A percentile compares a stretch with the other conserved stretches of the same genome.
Conservation (phyloP, 2,797 vertebrate genomes). For the Rousettus madagascariensis region DNA sequence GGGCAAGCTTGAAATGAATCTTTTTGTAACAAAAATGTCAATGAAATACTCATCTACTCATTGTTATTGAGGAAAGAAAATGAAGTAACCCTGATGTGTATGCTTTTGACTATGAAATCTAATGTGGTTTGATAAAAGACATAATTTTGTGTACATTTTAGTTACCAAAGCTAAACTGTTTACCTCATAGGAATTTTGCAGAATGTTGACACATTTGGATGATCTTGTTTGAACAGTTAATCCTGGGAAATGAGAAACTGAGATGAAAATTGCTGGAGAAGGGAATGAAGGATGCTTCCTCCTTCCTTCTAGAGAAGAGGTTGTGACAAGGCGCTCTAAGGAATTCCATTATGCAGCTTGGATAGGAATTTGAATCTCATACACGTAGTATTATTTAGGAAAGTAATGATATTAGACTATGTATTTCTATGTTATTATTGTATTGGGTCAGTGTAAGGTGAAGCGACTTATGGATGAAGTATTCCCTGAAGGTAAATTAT, state of each 20-base stretch:
- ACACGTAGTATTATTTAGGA: not conserved
- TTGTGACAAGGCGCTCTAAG: not conserved
- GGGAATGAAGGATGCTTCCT: fast-evolving
- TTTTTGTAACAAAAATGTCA: not conserved
- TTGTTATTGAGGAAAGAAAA: not conserved
- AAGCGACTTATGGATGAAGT: not conserved
- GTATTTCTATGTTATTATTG: not conserved
- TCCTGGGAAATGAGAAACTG: not conserved
- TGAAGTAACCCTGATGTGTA: not conserved
- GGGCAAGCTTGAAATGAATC: not conserved
- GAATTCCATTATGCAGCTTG: not conserved
- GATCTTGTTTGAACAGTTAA: not conserved
- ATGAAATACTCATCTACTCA: not conserved
- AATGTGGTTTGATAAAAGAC: not conserved
- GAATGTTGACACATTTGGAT: not conserved
- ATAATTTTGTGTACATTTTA: not conserved
- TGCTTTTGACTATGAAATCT: not conserved
- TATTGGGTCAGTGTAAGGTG: not conserved
- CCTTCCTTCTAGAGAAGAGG: not conserved
- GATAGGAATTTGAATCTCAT: not conserved
- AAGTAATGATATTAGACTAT: not conserved
- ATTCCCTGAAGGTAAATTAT: not conserved
- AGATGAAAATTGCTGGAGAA: not conserved
- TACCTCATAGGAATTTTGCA: not conserved
- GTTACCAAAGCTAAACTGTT: not conserved